These are phyloP conservation scores for Ceramica pisi DNA, from an alignment of 2,888 invertebrate genomes.

Conservation along the genomic window DNA sequence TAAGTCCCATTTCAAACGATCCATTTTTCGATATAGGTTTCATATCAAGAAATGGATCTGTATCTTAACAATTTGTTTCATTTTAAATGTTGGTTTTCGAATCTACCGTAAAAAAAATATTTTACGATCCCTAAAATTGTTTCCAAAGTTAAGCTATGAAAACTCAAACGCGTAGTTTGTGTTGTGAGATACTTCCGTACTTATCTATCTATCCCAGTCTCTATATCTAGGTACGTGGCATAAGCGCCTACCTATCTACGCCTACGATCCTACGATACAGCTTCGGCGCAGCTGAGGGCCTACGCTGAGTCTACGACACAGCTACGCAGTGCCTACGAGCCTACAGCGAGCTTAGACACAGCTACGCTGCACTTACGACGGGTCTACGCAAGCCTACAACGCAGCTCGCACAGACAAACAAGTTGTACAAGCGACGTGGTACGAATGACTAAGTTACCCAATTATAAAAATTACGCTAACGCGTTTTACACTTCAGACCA, in stretches of 20 bases:
- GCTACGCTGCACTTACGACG: too few relatives aligned
- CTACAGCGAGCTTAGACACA: neutral
- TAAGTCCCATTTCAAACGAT: constrained; percentile 2
- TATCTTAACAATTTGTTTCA: neutral
- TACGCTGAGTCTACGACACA: neutral
- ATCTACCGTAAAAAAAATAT: neutral
- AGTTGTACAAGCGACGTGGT: too few relatives aligned
- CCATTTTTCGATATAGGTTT: neutral
- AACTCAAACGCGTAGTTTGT: neutral
- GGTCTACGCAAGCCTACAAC: constrained; percentile 8
- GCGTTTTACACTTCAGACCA: neutral
- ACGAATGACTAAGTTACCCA: neutral
- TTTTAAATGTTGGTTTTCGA: neutral
- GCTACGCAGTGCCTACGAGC: neutral
- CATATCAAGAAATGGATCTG: neutral
- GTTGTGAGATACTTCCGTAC: too few relatives aligned
- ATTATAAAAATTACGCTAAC: neutral
- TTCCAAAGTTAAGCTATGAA: neutral
- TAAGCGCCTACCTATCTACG: neutral
- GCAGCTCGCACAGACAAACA: too few relatives aligned
- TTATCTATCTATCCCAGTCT: neutral
- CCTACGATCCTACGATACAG: neutral
- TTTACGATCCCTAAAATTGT: neutral
- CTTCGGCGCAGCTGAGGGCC: neutral
- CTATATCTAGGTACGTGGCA: neutral